These are phyloP conservation scores for Chloebia gouldiae DNA, from an alignment of 2,113 vertebrate genomes.

Conservation along the genomic window DNA sequence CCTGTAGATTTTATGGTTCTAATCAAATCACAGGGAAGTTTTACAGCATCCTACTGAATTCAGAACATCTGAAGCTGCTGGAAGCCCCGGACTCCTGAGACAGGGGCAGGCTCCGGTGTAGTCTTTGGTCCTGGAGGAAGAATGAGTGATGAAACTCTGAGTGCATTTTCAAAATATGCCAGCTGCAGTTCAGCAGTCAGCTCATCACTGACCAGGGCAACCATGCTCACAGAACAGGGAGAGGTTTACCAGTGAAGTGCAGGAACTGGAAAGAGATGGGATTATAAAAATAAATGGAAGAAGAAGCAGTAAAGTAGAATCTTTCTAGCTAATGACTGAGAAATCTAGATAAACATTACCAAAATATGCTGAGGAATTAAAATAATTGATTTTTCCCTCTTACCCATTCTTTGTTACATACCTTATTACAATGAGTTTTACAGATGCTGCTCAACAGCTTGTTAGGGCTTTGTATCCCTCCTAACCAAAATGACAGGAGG, in stretches of 20 bases:
- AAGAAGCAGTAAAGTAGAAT: neutral
- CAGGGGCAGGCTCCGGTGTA: fast-evolving
- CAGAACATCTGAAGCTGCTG: neutral
- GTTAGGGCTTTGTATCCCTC: neutral
- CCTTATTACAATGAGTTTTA: neutral
- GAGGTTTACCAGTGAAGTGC: neutral
- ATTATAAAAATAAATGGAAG: neutral
- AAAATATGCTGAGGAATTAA: neutral
- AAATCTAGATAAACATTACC: neutral
- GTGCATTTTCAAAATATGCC: neutral
- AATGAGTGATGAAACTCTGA: neutral
- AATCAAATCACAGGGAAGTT: neutral
- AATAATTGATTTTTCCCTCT: neutral
- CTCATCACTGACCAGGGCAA: neutral
- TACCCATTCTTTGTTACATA: neutral
- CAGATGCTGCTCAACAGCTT: neutral
- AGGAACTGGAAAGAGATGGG: neutral
- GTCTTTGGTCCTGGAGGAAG: neutral
- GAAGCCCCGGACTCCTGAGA: neutral
- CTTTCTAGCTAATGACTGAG: neutral
- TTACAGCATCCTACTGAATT: neutral
- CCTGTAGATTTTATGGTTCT: neutral
- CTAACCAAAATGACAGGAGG: neutral
- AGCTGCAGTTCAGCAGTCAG: neutral
- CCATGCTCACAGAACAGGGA: fast-evolving